phyloP scores from a whole-genome alignment of 1,140 invertebrate genomes.

The Eueides isabella region DNA sequence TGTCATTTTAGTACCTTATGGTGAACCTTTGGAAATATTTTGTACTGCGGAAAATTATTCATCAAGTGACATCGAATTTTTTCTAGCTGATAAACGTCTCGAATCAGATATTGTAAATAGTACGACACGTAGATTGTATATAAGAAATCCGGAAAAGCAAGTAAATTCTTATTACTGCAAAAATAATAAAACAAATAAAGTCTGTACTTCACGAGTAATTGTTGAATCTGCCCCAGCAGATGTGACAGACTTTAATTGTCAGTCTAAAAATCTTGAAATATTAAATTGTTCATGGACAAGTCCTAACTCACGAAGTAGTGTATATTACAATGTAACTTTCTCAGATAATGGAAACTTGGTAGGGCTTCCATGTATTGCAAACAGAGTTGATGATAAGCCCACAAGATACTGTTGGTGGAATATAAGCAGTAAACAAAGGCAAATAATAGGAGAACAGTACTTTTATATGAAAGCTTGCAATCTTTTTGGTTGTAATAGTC shows the following conservation, averaged over 20 bases:
- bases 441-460: slow-evolving; percentile 81
- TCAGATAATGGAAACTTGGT: slow-evolving; percentile 66
- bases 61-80: slow-evolving; percentile 57
- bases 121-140: slow-evolving; percentile 63
- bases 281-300: slow-evolving; percentile 86
- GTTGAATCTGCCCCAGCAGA: slow-evolving; percentile 77
- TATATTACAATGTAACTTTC: slow-evolving; percentile 83
- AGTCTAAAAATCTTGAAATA: slow-evolving; percentile 86
- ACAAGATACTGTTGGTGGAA: slow-evolving; percentile 79
- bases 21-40: slow-evolving; percentile 64
- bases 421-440: slow-evolving; percentile 83
- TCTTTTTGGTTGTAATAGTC: slow-evolving; percentile 77
- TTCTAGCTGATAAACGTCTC: slow-evolving; percentile 35
- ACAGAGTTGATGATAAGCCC: slow-evolving; percentile 61
- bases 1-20: slow-evolving; percentile 54
- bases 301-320: slow-evolving; percentile 81
- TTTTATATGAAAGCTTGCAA: slow-evolving; percentile 83
- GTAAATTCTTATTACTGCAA: slow-evolving; percentile 56
- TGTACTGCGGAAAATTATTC: slow-evolving; percentile 63
- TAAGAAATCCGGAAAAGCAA: slow-evolving; percentile 55
- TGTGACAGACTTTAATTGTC: slow-evolving; percentile 85
- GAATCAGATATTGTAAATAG: slow-evolving; percentile 58
- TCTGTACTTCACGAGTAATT: slow-evolving; percentile 59
- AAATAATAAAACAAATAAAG: slow-evolving; percentile 58
- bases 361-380: slow-evolving; percentile 44